Base-by-base conservation (phyloP, 2,113 vertebrate genomes). In the Dascyllus trimaculatus region DNA sequence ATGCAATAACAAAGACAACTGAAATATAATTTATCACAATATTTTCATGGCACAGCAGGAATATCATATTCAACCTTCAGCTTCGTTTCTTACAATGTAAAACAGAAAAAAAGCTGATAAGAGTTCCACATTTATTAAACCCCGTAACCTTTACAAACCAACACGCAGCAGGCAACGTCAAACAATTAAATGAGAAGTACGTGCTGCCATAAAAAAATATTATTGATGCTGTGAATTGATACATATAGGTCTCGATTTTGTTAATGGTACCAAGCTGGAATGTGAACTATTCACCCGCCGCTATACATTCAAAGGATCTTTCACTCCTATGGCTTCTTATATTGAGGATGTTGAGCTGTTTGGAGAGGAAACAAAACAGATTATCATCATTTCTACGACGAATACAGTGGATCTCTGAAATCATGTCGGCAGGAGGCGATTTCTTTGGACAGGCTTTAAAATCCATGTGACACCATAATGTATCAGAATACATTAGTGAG, bases 201-300 rank as follows among this genome's bases (percentile, higher is more conserved):
- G 40, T 69, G 8, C 59, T 26, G 26, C 71, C 56, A 77, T 51
- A 51, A 38, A 84, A 78, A 58, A 51, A 71, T 75, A 72, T 77
- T 63, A 77, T 63, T 77, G 46, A 60, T 57, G n/a, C 59, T 75
- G 60, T 72, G 61, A 81, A 72, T 64, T 66, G 79, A 78, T 72
- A 81, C 67, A 54, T 53, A n/a, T 1, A 63, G 18, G 53, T 72
- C 70, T 84, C 24, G 29, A 22, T 52, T 25, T n/a, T 70, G 61
- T 66, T 75, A 51, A 79, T 79, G 53, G 59, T 70, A 85, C 81
- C 43, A 13, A 11, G 61, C 65, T 71, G 70, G 69, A 85, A 91
- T 86, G 70, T 78, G 46, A 87, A 75, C 64, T 79, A 38, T 86
- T 88, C 61, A 61, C 40, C 61, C 35, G 5, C 13, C 38, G 0